Percentiles rank a stretch among this genome's conserved stretches.
phyloP scores from a whole-genome alignment of 2,113 vertebrate species.

The Centropus bengalensis region DNA sequence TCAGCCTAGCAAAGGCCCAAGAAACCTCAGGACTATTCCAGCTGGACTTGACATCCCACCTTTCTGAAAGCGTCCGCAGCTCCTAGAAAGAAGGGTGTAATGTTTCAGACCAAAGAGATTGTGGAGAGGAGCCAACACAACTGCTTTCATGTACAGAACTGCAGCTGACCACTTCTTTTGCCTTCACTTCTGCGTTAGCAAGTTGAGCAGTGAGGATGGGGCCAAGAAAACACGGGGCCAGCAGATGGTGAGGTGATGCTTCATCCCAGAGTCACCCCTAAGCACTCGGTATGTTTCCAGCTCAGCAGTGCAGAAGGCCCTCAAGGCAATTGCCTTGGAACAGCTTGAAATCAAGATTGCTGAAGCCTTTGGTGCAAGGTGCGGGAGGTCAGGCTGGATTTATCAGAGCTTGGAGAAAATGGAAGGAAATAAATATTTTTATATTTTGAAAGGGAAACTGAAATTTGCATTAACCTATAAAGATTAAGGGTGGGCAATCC shows the following conservation, averaged over 20 bases:
- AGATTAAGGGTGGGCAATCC: background rate
- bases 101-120: background rate
- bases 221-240: background rate
- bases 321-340: fast-evolving
- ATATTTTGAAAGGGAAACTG: background rate
- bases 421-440: background rate
- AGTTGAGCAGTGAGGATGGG: background rate
- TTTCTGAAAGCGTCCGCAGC: background rate
- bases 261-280: background rate
- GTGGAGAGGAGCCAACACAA: background rate
- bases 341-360: fast-evolving
- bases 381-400: background rate
- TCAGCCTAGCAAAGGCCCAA: background rate
- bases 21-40: background rate
- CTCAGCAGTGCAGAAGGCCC: background rate
- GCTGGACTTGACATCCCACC: background rate
- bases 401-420: background rate
- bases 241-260: background rate
- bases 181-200: background rate
- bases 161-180: background rate
- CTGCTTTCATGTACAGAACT: background rate
- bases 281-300: background rate
- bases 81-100: background rate
- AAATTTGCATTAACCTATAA: background rate
- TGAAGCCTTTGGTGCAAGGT: background rate